These are phyloP conservation scores for Augochlora pura DNA, from an alignment of 1,140 invertebrate genomes.

Conservation along the genomic window DNA sequence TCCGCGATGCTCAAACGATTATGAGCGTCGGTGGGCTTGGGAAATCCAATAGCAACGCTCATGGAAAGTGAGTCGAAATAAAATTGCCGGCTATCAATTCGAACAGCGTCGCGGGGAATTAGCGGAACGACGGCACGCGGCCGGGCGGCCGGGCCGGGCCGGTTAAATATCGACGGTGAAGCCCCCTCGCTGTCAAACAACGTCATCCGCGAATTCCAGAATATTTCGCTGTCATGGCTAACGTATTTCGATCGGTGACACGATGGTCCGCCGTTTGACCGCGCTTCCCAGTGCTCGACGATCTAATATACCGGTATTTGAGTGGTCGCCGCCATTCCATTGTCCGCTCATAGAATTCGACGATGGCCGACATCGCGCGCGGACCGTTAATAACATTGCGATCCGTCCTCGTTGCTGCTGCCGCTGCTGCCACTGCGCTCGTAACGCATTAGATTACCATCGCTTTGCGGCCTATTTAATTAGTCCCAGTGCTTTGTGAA, in stretches of 20 bases:
- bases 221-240: slow-evolving; percentile 44
- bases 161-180: background rate
- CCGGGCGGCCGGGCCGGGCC: no score
- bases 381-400: slow-evolving; percentile 40
- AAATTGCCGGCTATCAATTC: background rate
- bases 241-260: slow-evolving; percentile 33
- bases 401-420: slow-evolving; percentile 8
- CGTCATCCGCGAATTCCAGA: slow-evolving; percentile 13
- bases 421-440: no score
- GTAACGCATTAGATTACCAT: slow-evolving; percentile 49
- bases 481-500: slow-evolving; percentile 48
- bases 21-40: no score
- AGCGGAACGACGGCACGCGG: background rate
- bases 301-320: slow-evolving; percentile 33
- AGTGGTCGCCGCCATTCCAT: slow-evolving; percentile 27
- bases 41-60: no score
- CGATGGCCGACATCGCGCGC: slow-evolving; percentile 9
- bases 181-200: slow-evolving; percentile 31
- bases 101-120: background rate
- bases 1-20: no score
- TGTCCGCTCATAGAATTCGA: slow-evolving; percentile 7
- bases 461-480: slow-evolving; percentile 55
- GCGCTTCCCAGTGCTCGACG: background rate
- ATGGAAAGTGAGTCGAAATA: background rate
- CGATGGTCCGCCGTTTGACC: slow-evolving; percentile 27